Percentiles rank a stretch among this genome's conserved stretches.
Evolutionary conservation across 2,888 invertebrate species (phyloP).

Genomic region (Synergus umbraculus): DNA sequence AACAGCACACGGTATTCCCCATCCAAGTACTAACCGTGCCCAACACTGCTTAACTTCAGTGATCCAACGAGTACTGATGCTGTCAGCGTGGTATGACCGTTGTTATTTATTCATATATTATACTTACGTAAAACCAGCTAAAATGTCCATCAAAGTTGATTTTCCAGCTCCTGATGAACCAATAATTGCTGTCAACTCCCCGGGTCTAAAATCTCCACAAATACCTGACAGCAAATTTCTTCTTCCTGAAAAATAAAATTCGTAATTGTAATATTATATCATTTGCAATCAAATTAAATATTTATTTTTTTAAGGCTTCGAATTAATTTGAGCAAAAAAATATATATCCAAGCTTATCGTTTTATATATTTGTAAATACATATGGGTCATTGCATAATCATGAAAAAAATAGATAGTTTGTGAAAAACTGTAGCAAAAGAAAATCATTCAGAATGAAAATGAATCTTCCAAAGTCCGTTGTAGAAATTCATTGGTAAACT

Average conservation of each 20-base stretch:
- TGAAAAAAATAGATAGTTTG: not conserved
- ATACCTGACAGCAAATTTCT: conserved; percentile 75
- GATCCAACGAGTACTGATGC: no score
- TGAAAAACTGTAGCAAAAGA: not conserved
- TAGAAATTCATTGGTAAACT: not conserved
- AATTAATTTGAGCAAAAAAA: no score
- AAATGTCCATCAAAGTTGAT: conserved; percentile 91
- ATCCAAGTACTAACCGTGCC: no score
- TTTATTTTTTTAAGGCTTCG: no score
- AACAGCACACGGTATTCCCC: no score
- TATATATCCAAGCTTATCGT: not conserved
- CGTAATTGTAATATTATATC: no score
- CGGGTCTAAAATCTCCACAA: conserved; percentile 85
- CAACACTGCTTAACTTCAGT: no score
- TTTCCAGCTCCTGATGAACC: conserved; percentile 94
- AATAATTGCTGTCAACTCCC: conserved; percentile 90
- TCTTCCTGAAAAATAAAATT: conserved; percentile 72
- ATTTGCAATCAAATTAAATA: no score
- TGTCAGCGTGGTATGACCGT: no score
- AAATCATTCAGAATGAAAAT: not conserved
- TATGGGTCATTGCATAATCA: not conserved
- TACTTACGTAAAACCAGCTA: conserved; percentile 93
- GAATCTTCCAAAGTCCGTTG: not conserved
- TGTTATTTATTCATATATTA: not conserved
- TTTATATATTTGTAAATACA: not conserved